Conservation (phyloP, 2,113 vertebrate species). For the Spilogale gracilis region DNA sequence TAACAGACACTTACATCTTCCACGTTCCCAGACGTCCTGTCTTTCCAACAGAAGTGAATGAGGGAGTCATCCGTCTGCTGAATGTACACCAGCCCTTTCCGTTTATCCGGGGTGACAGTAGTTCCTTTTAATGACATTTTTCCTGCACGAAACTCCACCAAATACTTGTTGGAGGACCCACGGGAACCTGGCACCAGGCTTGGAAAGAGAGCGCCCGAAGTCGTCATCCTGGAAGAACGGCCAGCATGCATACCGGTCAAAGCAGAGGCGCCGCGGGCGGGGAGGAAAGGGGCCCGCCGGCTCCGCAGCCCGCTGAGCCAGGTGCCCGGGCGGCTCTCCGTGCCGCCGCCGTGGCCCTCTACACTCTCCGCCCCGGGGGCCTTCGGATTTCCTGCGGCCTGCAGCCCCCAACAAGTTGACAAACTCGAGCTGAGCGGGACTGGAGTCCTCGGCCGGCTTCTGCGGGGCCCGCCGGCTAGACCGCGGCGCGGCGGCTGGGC, state of each 20-base stretch:
- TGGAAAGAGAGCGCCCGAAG: slow-evolving; percentile 97
- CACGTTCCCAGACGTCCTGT: slow-evolving; percentile 95
- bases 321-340: neutral
- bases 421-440: neutral
- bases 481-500: too few relatives aligned
- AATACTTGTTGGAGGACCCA: slow-evolving; percentile 96
- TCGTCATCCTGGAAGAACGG: slow-evolving; percentile 92
- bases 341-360: neutral
- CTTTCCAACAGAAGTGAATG: slow-evolving; percentile 99
- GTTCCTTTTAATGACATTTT: slow-evolving; percentile 98
- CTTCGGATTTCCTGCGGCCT: neutral
- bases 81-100: slow-evolving; percentile 97
- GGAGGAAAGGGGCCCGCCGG: neutral
- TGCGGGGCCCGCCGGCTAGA: neutral
- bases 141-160: slow-evolving; percentile 98
- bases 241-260: neutral
- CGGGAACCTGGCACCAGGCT: slow-evolving; percentile 97
- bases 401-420: neutral
- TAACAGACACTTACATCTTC: slow-evolving; percentile 92
- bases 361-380: too few relatives aligned
- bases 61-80: slow-evolving; percentile 98
- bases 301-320: neutral
- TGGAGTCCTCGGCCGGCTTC: too few relatives aligned
- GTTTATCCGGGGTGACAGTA: slow-evolving; percentile 97
- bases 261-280: neutral